Evolutionary conservation across 2,888 invertebrate genomes (phyloP).

Genomic region (Synanthedon tipuliformis): DNA sequence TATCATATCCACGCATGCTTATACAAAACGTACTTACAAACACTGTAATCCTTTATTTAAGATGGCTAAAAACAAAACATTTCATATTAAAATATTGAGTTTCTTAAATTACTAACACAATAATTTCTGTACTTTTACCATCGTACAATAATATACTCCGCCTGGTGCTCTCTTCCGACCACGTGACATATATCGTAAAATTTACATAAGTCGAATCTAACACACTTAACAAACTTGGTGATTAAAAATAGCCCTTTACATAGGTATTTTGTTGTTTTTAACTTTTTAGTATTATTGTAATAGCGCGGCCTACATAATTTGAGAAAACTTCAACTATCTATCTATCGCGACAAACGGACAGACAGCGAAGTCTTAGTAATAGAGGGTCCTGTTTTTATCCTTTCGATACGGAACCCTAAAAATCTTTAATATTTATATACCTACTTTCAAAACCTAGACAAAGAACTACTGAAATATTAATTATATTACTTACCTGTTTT

Average conservation of each 20-base stretch:
- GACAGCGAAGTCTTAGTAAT: conserved; percentile 1
- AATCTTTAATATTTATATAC: conserved; percentile 5
- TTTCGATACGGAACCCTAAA: conserved; percentile 7
- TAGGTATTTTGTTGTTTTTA: neutral
- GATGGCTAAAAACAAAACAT: conserved; percentile 7
- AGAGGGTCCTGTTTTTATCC: conserved; percentile 4
- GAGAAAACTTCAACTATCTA: conserved; percentile 8
- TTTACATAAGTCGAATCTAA: conserved; percentile 7
- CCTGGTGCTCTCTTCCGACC: conserved; percentile 6
- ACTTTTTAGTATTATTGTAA: no score
- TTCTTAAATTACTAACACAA: neutral
- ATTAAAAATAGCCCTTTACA: conserved; percentile 1
- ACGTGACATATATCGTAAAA: conserved; percentile 7
- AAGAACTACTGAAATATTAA: conserved; percentile 5
- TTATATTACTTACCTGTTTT: no score
- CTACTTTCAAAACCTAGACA: conserved; percentile 6
- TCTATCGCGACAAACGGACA: neutral
- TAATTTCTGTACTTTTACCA: conserved; percentile 8
- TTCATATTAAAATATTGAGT: conserved; percentile 7
- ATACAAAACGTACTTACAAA: conserved; percentile 5
- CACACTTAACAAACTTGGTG: conserved; percentile 6
- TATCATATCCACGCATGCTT: conserved; percentile 8
- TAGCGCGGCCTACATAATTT: neutral
- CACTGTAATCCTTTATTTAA: conserved; percentile 1
- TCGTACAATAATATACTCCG: conserved; percentile 7